phyloP scores from a whole-genome alignment of 2,113 vertebrate genomes.

The Campylomormyrus tamandua region DNA sequence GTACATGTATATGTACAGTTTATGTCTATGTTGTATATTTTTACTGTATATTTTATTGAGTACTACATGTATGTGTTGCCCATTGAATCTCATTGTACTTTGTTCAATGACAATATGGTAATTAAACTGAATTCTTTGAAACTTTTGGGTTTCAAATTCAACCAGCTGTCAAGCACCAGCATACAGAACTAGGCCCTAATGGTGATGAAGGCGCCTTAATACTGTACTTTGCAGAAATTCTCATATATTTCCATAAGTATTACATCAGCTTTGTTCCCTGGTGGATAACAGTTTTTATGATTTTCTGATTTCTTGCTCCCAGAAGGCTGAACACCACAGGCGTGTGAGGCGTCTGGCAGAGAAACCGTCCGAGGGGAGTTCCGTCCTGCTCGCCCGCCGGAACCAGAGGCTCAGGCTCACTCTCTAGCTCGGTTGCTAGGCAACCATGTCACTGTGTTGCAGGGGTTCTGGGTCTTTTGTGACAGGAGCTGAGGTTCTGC shows the following conservation, averaged over 20 bases:
- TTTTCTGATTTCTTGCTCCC: background rate
- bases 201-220: background rate
- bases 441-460: background rate
- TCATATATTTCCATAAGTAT: background rate
- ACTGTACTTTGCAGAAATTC: background rate
- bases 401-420: background rate
- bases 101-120: too few species aligned
- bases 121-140: too few species aligned
- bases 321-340: background rate
- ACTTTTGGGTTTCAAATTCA: background rate
- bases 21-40: too few species aligned
- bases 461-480: background rate
- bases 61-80: too few species aligned
- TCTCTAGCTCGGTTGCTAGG: background rate
- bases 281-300: background rate
- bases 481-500: background rate
- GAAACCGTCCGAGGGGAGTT: background rate
- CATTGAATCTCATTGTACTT: too few species aligned
- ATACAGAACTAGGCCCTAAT: background rate
- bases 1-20: too few species aligned
- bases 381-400: background rate
- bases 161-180: background rate
- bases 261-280: background rate
- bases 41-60: too few species aligned
- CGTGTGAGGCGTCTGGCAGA: background rate